A percentile compares a stretch with the other conserved stretches of the same genome.
phyloP scores from a whole-genome alignment of 1,140 invertebrate species.

The Chelonus insularis region DNA sequence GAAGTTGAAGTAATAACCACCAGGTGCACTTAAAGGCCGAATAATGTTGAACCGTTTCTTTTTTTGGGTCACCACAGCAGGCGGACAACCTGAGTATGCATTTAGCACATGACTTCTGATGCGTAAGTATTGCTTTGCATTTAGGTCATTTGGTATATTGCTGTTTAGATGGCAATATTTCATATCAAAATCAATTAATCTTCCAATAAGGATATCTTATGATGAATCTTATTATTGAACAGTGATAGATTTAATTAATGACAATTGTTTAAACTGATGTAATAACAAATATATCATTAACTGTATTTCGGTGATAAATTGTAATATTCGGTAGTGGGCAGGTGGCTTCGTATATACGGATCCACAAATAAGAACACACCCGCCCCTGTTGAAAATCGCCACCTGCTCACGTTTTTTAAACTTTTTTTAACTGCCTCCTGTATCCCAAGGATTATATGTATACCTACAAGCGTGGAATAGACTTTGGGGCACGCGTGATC shows the following conservation, averaged over 20 bases:
- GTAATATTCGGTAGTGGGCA: too few relatives aligned
- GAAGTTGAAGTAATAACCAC: constrained; percentile 21
- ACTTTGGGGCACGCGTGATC: not conserved
- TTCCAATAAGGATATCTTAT: too few relatives aligned
- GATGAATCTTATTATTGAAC: too few relatives aligned
- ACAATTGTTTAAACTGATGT: too few relatives aligned
- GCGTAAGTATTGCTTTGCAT: not conserved
- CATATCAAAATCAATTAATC: too few relatives aligned
- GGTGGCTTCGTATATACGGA: constrained; percentile 39
- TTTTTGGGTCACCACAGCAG: constrained; percentile 42
- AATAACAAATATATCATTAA: not conserved
- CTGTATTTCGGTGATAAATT: not conserved
- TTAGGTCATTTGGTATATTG: not conserved
- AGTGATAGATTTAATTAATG: too few relatives aligned
- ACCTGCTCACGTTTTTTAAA: constrained; percentile 38
- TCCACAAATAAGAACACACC: constrained; percentile 28
- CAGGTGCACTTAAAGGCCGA: constrained; percentile 36
- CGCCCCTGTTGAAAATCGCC: constrained; percentile 35
- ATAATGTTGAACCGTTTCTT: constrained; percentile 30
- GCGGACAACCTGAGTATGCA: constrained; percentile 36
- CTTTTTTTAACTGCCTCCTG: constrained; percentile 28
- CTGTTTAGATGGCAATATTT: not conserved
- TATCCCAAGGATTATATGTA: constrained; percentile 36
- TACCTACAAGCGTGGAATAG: constrained; percentile 26
- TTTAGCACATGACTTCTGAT: constrained; percentile 29